Percentiles rank a stretch among this genome's conserved stretches.
Conservation (phyloP, 2,797 vertebrate genomes). For the Lates japonicus region DNA sequence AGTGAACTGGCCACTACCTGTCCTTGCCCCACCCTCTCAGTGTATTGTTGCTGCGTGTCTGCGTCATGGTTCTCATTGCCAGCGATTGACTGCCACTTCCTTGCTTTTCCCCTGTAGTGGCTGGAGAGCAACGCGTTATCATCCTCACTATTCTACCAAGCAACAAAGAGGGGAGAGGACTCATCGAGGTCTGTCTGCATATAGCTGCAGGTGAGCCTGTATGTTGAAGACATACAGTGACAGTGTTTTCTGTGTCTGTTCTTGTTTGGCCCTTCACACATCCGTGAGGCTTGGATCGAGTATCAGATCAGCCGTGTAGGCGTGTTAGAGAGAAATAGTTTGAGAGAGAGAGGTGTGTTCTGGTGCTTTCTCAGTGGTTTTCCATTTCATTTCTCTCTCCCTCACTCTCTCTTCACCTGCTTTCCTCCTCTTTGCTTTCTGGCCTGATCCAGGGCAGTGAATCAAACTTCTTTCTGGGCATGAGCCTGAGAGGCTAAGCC, state of each 20-base stretch:
- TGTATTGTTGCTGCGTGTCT: conserved; percentile 42
- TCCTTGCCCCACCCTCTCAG: conserved; percentile 77
- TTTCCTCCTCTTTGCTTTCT: conserved; percentile 27
- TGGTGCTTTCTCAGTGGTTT: conserved; percentile 65
- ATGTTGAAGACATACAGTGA: conserved; percentile 5
- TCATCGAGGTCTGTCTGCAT: neutral
- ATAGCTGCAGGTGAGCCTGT: conserved; percentile 68
- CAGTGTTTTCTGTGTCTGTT: conserved; percentile 40
- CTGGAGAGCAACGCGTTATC: conserved; percentile 32
- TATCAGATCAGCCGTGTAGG: conserved; percentile 63
- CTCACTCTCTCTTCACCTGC: conserved; percentile 27
- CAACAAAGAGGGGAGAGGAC: conserved; percentile 26
- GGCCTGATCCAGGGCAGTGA: conserved; percentile 26
- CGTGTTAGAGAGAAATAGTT: conserved; percentile 52
- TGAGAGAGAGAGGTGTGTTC: conserved; percentile 26
- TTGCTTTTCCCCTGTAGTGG: conserved; percentile 55
- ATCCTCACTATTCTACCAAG: conserved; percentile 20
- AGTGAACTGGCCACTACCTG: conserved; percentile 80
- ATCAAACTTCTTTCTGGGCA: conserved; percentile 17
- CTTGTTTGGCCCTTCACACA: conserved; percentile 52
- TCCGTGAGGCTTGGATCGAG: conserved; percentile 59
- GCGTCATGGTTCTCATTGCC: conserved; percentile 69
- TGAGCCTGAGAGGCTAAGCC: neutral
- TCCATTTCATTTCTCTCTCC: conserved; percentile 53
- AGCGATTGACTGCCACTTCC: conserved; percentile 70